A percentile compares a stretch with the other conserved stretches of the same genome.
phyloP scores from a whole-genome alignment of 2,113 vertebrate genomes.

The Xiphorhynchus elegans region DNA sequence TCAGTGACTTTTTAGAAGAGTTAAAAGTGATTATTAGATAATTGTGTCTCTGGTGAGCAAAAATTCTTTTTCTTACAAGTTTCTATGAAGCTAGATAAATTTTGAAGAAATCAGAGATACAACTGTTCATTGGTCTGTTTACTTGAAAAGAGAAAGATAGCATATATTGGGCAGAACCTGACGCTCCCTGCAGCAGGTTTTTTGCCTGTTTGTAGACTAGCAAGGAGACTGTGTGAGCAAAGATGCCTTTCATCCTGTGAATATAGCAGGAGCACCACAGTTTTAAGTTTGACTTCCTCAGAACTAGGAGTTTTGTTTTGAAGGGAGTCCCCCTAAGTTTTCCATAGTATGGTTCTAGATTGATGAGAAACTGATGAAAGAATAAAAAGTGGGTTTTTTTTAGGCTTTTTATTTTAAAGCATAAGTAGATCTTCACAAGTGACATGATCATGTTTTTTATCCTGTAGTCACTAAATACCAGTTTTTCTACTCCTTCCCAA shows the following conservation, averaged over 20 bases:
- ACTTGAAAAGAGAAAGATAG: neutral
- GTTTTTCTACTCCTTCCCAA: neutral
- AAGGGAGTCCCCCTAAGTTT: neutral
- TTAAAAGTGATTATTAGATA: neutral
- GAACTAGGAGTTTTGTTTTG: neutral
- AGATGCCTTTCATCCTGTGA: neutral
- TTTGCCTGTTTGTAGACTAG: neutral
- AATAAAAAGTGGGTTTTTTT: neutral
- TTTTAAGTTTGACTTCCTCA: neutral
- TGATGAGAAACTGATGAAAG: neutral
- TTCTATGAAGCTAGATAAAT: neutral
- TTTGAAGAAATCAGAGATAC: neutral
- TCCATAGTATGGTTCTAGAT: neutral
- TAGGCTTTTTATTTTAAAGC: neutral
- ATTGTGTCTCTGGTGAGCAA: neutral
- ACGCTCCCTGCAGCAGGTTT: neutral
- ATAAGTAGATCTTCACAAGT: neutral
- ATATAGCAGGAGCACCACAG: neutral
- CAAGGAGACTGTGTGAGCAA: neutral
- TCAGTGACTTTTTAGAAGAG: neutral
- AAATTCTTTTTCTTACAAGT: neutral
- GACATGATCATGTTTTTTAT: neutral
- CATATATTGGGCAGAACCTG: neutral
- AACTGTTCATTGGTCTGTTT: neutral
- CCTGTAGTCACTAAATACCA: neutral